These are phyloP conservation scores for Hymenopus coronatus DNA, from an alignment of 2,888 invertebrate species.

Conservation along the genomic window DNA sequence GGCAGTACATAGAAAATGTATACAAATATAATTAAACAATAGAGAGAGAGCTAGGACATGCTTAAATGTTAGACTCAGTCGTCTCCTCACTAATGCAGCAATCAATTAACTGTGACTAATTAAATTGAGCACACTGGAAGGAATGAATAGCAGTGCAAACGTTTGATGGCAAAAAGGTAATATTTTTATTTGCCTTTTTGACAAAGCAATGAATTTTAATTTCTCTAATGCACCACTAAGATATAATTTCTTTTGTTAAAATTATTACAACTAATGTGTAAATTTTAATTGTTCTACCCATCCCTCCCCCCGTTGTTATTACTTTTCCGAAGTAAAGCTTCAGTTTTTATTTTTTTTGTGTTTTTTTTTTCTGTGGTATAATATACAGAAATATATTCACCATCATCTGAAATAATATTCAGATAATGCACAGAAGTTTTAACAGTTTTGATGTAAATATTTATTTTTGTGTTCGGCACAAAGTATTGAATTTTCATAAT, in stretches of 20 bases:
- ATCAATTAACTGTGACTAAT: constrained; percentile 11
- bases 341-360: neutral
- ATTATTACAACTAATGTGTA: neutral
- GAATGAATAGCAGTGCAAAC: constrained; percentile 51
- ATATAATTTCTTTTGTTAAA: constrained; percentile 22
- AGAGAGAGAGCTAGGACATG: neutral
- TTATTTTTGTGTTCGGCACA: neutral
- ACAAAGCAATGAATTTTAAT: constrained; percentile 21
- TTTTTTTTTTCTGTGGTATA: neutral
- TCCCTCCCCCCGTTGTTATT: neutral
- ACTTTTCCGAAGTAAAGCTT: neutral
- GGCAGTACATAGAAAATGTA: neutral
- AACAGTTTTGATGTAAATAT: neutral
- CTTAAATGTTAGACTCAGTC: neutral
- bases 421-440: neutral
- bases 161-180: constrained; percentile 20
- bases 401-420: neutral
- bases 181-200: constrained; percentile 9
- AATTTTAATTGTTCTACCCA: neutral
- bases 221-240: constrained; percentile 29
- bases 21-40: neutral
- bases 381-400: constrained; percentile 2
- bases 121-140: constrained; percentile 66
- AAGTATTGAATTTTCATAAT: neutral
- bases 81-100: constrained; percentile 23